Conservation (phyloP, 2,888 invertebrate genomes). For the Disparrhopalites patrizii region DNA sequence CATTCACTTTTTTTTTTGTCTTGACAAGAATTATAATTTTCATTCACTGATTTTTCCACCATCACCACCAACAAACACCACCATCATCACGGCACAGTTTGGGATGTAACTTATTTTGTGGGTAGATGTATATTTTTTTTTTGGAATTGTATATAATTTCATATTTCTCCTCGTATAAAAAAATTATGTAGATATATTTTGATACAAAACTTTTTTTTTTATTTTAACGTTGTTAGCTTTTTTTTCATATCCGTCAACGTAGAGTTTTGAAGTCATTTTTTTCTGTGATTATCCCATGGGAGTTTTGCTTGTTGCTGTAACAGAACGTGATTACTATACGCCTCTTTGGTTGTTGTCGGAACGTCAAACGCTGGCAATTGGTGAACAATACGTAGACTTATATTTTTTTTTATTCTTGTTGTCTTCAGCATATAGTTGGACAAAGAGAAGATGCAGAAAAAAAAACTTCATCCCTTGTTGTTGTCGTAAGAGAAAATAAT, state of each 20-base stretch:
- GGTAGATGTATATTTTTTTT: not conserved
- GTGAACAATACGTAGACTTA: slow-evolving; percentile 3
- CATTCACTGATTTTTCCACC: slow-evolving; percentile 17
- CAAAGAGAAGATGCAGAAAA: no score
- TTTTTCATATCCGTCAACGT: no score
- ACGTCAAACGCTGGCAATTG: slow-evolving; percentile 3
- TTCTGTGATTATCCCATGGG: no score
- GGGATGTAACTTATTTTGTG: not conserved
- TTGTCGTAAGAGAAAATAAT: not conserved
- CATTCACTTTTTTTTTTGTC: slow-evolving; percentile 18
- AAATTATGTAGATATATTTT: not conserved
- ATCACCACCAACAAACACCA: no score
- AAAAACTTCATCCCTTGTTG: no score
- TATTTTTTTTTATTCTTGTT: not conserved
- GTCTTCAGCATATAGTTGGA: no score
- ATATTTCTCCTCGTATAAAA: not conserved
- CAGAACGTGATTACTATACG: slow-evolving; percentile 5
- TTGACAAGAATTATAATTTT: slow-evolving; percentile 5
- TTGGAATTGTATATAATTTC: not conserved
- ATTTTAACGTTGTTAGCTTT: no score
- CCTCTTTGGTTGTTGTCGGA: not conserved
- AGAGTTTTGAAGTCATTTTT: no score
- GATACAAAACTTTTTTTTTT: no score
- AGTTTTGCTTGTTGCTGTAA: not conserved
- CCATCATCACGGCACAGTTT: slow-evolving; percentile 3